These are phyloP conservation scores for Deilephila porcellus DNA, from an alignment of 2,888 invertebrate genomes.

Conservation along the genomic window DNA sequence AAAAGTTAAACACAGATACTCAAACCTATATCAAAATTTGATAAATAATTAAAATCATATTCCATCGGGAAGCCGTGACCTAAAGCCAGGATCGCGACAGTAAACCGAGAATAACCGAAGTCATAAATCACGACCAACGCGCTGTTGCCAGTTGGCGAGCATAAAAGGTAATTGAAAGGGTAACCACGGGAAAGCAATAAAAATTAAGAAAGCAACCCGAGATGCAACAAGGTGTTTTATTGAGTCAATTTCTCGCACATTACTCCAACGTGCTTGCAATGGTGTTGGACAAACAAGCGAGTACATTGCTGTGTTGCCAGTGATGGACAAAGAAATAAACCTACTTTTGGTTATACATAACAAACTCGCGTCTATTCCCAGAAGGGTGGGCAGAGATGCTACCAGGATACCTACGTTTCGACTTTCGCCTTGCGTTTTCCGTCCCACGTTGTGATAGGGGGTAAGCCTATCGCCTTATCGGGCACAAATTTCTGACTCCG, in stretches of 20 bases:
- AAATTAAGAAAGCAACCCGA: slow-evolving; percentile 52
- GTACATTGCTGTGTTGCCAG: no score
- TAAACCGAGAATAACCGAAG: slow-evolving; percentile 67
- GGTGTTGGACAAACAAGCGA: slow-evolving; percentile 1
- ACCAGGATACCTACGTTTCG: no score
- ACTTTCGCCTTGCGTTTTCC: no score
- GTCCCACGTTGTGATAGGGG: no score
- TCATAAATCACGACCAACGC: slow-evolving; percentile 72
- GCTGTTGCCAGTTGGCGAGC: slow-evolving; percentile 65
- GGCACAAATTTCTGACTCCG: no score
- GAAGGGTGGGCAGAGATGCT: no score
- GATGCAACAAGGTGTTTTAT: slow-evolving; percentile 44
- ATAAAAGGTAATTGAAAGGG: slow-evolving; percentile 78
- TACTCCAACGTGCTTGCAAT: slow-evolving; percentile 1
- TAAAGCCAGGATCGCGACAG: slow-evolving; percentile 55
- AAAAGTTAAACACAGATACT: background rate
- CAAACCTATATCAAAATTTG: background rate
- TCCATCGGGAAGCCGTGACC: slow-evolving; percentile 30
- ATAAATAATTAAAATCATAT: background rate
- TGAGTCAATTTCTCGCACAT: slow-evolving; percentile 30
- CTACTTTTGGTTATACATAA: no score
- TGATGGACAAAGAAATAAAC: no score
- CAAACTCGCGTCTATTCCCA: no score
- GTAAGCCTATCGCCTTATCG: no score
- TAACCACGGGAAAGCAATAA: slow-evolving; percentile 59